These are phyloP conservation scores for Remorina albescens DNA, from an alignment of 2,797 vertebrate species.

Conservation along the genomic window DNA sequence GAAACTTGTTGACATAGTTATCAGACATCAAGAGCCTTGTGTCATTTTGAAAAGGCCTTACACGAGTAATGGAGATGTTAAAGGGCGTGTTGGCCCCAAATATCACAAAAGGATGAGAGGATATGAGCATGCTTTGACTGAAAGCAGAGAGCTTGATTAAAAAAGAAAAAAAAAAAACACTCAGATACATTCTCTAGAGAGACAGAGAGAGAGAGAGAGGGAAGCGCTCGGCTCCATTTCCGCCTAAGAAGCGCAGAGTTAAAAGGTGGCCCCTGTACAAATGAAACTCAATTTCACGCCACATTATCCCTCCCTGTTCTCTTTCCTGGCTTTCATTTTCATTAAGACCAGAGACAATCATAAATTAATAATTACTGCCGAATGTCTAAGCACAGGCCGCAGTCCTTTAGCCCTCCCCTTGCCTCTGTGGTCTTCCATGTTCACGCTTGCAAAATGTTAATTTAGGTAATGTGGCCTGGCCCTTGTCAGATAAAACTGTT, in stretches of 20 bases:
- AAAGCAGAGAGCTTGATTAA: constrained; percentile 47
- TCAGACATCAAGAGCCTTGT: constrained; percentile 73
- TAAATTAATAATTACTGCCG: constrained; percentile 99
- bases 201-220: constrained; percentile 24
- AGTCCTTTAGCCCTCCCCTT: constrained; percentile 89
- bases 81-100: constrained; percentile 74
- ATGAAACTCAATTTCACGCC: constrained; percentile 99
- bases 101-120: constrained; percentile 77
- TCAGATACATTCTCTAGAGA: constrained; percentile 67
- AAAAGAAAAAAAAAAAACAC: constrained; percentile 27
- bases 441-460: constrained; percentile 99
- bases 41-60: constrained; percentile 76
- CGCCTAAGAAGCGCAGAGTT: constrained; percentile 90
- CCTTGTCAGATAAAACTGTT: constrained; percentile 97
- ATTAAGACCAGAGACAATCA: constrained; percentile 99
- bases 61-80: constrained; percentile 75
- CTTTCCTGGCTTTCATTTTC: constrained; percentile 99
- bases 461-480: constrained; percentile 97
- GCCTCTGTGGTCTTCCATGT: constrained; percentile 93
- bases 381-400: constrained; percentile 98
- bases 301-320: constrained; percentile 99
- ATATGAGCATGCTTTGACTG: constrained; percentile 71
- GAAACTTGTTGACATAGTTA: constrained; percentile 80
- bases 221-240: constrained; percentile 86
- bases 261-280: constrained; percentile 97